These are phyloP conservation scores for Drosophila mayaguana DNA, from an alignment of 2,888 invertebrate species.

Conservation along the genomic window DNA sequence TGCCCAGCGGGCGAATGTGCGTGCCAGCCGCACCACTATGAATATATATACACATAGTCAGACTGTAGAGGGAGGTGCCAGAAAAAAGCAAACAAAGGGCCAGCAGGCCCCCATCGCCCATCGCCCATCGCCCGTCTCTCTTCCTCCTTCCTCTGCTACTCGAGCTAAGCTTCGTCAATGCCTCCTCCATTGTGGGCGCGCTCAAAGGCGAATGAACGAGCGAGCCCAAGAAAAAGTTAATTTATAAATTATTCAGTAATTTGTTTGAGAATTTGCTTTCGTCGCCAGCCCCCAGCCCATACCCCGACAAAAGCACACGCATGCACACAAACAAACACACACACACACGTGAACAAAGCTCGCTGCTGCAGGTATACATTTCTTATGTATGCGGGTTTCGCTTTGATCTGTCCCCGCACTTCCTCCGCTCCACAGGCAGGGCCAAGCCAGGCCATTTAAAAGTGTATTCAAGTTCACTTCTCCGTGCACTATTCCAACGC, in stretches of 20 bases:
- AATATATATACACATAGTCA: constrained; percentile 10
- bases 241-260: constrained; percentile 83
- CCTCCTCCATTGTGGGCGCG: constrained; percentile 55
- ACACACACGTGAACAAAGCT: constrained; percentile 25
- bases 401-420: constrained; percentile 63
- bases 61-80: constrained; percentile 39
- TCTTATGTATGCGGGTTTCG: constrained; percentile 60
- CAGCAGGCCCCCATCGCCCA: constrained; percentile 27
- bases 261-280: constrained; percentile 79
- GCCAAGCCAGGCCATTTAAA: constrained; percentile 60
- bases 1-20: constrained; percentile 43
- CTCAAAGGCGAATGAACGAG: constrained; percentile 58
- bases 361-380: constrained; percentile 62
- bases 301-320: constrained; percentile 13
- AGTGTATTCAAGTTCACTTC: constrained; percentile 69
- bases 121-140: background rate
- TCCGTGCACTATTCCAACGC: constrained; percentile 63
- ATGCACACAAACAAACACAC: constrained; percentile 16
- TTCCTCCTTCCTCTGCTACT: background rate
- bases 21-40: constrained; percentile 40
- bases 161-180: background rate
- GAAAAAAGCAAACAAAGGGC: constrained; percentile 39
- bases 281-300: constrained; percentile 35
- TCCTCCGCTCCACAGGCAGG: background rate
- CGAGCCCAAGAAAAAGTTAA: constrained; percentile 66